phyloP scores from a whole-genome alignment of 2,888 invertebrate genomes.

The Phortica magna region DNA sequence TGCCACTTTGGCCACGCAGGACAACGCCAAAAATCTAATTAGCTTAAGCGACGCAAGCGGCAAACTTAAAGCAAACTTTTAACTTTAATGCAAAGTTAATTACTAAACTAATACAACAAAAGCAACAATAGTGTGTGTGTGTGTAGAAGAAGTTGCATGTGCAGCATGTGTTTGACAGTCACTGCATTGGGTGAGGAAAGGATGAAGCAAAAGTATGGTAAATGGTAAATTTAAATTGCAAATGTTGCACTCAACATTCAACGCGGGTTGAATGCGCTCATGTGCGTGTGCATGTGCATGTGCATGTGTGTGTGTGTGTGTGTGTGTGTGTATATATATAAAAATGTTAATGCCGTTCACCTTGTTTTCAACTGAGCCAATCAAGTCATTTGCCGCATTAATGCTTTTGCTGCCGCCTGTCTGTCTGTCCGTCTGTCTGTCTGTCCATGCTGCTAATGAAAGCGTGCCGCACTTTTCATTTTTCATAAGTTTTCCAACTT shows the following conservation, averaged over 20 bases:
- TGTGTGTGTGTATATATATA: not conserved
- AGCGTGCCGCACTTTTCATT: slow-evolving; percentile 36
- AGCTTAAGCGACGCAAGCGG: slow-evolving; percentile 52
- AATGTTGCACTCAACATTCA: slow-evolving; percentile 46
- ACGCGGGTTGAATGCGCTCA: slow-evolving; percentile 32
- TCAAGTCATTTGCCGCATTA: slow-evolving; percentile 57
- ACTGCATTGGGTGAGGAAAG: slow-evolving; percentile 27
- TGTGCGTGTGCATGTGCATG: not conserved
- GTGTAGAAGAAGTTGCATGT: not conserved
- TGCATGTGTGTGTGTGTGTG: not conserved
- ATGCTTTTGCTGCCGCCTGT: not conserved
- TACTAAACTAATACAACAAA: slow-evolving; percentile 40
- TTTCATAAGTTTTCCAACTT: slow-evolving; percentile 25
- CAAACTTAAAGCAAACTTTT: slow-evolving; percentile 67
- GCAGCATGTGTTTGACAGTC: slow-evolving; percentile 37
- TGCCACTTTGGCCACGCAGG: slow-evolving; percentile 26
- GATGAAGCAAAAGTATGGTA: not conserved
- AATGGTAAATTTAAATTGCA: slow-evolving; percentile 45
- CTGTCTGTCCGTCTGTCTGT: not conserved
- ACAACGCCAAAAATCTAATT: slow-evolving; percentile 61
- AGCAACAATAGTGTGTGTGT: not conserved
- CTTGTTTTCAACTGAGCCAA: slow-evolving; percentile 54
- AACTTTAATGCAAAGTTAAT: slow-evolving; percentile 69
- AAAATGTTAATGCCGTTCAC: slow-evolving; percentile 9
- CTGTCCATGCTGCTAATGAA: slow-evolving; percentile 43